These are phyloP conservation scores for Ptychoptera contaminata DNA, from an alignment of 2,888 invertebrate species.

Conservation along the genomic window DNA sequence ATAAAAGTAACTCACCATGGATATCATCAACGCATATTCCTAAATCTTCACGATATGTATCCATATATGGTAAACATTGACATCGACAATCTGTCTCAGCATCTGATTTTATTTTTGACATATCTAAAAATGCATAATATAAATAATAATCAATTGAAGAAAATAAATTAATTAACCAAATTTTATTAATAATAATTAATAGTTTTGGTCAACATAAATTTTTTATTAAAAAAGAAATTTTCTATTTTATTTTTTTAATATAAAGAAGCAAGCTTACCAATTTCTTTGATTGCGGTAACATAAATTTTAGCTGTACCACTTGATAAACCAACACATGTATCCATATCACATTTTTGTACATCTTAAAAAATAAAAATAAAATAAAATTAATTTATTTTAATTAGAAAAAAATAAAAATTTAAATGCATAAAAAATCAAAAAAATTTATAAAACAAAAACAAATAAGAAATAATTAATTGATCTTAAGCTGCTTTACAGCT, in stretches of 20 bases:
- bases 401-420: too few species aligned
- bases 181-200: neutral
- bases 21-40: conserved; percentile 74
- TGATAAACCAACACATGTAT: conserved; percentile 31
- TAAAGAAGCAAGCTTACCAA: conserved; percentile 25
- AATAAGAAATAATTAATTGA: too few species aligned
- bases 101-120: conserved; percentile 1
- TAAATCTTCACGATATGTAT: conserved; percentile 70
- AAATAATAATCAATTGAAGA: neutral
- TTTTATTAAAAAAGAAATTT: neutral
- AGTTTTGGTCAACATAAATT: neutral
- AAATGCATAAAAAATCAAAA: too few species aligned
- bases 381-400: too few species aligned
- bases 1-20: conserved; percentile 45
- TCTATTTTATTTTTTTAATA: neutral
- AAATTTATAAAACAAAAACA: too few species aligned
- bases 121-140: neutral
- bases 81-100: conserved; percentile 43
- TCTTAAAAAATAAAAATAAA: conserved; percentile 15
- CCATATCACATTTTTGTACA: conserved; percentile 24
- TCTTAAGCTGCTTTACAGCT: too few species aligned
- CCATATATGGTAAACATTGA: conserved; percentile 58
- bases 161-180: neutral
- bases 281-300: conserved; percentile 17
- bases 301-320: conserved; percentile 29